Conservation (phyloP, 2,797 vertebrate genomes). For the Poliocrania exsul region DNA sequence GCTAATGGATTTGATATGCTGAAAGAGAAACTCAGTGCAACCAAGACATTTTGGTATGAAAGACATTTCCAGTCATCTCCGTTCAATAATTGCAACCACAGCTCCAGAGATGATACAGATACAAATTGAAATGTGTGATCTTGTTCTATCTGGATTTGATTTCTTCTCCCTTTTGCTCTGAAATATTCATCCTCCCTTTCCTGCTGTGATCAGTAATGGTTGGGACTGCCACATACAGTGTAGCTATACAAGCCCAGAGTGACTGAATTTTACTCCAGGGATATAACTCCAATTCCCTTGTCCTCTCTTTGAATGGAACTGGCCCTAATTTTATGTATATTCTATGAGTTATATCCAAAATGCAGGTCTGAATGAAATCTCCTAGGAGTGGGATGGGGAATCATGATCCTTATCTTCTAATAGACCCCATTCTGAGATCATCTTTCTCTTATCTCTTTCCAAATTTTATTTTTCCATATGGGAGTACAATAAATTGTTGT, state of each 20-base stretch:
- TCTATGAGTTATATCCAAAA: conserved; percentile 26
- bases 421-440: conserved; percentile 6
- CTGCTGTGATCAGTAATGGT: conserved; percentile 49
- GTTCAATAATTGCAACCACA: conserved; percentile 61
- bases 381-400: background rate
- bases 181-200: conserved; percentile 33
- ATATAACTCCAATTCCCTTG: background rate
- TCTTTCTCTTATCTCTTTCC: conserved; percentile 42
- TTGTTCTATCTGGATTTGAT: conserved; percentile 69
- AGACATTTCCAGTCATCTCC: conserved; percentile 63
- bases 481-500: conserved; percentile 47
- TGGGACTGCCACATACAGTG: conserved; percentile 1
- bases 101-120: conserved; percentile 63
- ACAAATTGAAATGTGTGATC: conserved; percentile 57
- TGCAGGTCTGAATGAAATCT: conserved; percentile 4
- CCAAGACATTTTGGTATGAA: conserved; percentile 52
- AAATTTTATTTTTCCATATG: conserved; percentile 33
- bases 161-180: conserved; percentile 54
- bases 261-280: conserved; percentile 27
- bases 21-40: conserved; percentile 26
- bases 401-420: conserved; percentile 35
- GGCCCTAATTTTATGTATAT: background rate
- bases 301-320: background rate
- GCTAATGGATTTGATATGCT: conserved; percentile 67
- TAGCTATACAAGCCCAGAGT: background rate